Base-by-base conservation (phyloP, 2,888 invertebrate species). In the Dynastes grantii region DNA sequence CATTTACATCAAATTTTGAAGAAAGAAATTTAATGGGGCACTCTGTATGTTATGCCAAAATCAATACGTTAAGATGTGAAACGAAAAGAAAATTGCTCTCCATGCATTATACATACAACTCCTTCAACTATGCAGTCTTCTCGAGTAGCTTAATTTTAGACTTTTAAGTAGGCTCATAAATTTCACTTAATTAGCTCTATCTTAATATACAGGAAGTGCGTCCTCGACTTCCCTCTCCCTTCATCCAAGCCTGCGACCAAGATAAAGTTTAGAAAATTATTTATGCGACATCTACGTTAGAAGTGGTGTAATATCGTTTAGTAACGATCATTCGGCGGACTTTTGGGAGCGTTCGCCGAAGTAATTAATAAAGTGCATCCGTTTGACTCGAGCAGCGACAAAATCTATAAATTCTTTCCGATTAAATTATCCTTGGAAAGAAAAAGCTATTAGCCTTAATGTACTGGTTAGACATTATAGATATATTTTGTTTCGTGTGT, bases 171-270 rank as follows among this genome's bases (percentile, higher is more conserved):
- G 53, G 55, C 67, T 58, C 53, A 76, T 76, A 76, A 76, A 76
- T 76, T 76, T 58, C 55, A 68, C 22, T 76, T 76, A 76, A 76
- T 76, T 76, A 76, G 40, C 68, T 76, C 67, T 76, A 76, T 76
- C 76, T 76, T 76, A 76, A 68, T 76, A 67, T 67, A 68, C 76
- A 76, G 76, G 76, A 76, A 76, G 68, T 68, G 68, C 58, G 32
- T 37, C 67, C 73, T 61, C 27, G 61, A 75, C 45, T 61, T 61
- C 63, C 51, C 29, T 8, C 16, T 61, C 58, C 45, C 45, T 8
- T 8, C 45, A 45, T 29, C 40, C 40, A 55, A 45, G 22, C 16
- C 37, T 9, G 29, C 11, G 27, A 11, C 8, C 29, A 32, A 61
- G 61, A 75, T 45, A 75, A 63, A 63, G 27, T 75, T 63, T 8